Percentiles rank a stretch among this genome's conserved stretches.
These are phyloP conservation scores for Phthorimaea operculella DNA, from an alignment of 1,140 invertebrate genomes.

Conservation along the genomic window DNA sequence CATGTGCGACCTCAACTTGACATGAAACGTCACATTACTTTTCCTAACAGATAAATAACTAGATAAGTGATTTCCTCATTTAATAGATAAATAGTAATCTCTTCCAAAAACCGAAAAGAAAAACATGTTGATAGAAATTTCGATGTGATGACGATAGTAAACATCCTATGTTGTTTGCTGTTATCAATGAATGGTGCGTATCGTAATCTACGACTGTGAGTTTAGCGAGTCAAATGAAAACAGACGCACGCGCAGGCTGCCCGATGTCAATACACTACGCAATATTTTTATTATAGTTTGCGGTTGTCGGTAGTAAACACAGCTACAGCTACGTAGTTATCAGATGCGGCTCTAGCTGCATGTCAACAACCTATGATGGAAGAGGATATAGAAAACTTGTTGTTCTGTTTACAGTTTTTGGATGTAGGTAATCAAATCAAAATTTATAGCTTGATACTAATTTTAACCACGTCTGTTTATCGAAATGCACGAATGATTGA, in stretches of 20 bases:
- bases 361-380: background rate
- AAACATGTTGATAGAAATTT: conserved; percentile 1
- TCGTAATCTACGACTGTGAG: background rate
- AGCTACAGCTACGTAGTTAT: background rate
- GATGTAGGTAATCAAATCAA: too few species aligned
- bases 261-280: background rate
- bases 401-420: too few species aligned
- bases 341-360: background rate
- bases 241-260: background rate
- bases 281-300: conserved; percentile 7
- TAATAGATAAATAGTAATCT: background rate
- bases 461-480: too few species aligned
- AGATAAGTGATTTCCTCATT: background rate
- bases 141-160: background rate
- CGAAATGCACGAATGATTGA: too few species aligned
- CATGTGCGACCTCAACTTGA: background rate
- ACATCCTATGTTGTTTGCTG: background rate
- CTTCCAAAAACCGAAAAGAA: background rate
- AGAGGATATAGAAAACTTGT: background rate
- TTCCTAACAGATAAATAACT: background rate
- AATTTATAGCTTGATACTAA: too few species aligned
- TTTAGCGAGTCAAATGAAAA: background rate
- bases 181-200: background rate
- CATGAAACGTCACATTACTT: background rate
- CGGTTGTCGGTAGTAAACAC: background rate